These are phyloP conservation scores for Charanyca ferruginea DNA, from an alignment of 2,888 invertebrate species.

Conservation along the genomic window DNA sequence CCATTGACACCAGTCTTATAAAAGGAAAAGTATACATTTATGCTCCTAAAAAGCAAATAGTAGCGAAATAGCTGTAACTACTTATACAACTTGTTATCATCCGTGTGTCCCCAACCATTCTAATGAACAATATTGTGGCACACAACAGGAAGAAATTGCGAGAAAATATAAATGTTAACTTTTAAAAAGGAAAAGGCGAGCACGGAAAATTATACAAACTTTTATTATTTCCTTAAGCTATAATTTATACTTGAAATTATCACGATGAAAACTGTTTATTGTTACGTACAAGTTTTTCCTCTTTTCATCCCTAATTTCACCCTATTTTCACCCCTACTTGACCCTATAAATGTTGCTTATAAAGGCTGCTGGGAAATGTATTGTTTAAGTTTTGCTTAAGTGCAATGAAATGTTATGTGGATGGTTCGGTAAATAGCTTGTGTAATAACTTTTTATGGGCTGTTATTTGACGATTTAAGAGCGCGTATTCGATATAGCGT, in stretches of 20 bases:
- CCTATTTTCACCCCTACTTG: constrained; percentile 43
- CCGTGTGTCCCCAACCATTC: constrained; percentile 12
- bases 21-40: background rate
- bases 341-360: constrained; percentile 47
- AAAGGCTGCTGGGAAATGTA: constrained; percentile 30
- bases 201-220: constrained; percentile 53
- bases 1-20: background rate
- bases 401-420: constrained; percentile 18
- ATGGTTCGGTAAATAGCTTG: constrained; percentile 6
- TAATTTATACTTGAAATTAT: constrained; percentile 58
- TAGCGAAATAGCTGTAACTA: constrained; percentile 4
- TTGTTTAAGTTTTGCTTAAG: constrained; percentile 49
- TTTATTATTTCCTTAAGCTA: constrained; percentile 55
- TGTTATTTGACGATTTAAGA: background rate
- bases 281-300: constrained; percentile 41
- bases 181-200: constrained; percentile 54
- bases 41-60: background rate
- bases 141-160: constrained; percentile 11
- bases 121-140: constrained; percentile 41
- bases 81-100: constrained; percentile 17
- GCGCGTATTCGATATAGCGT: too few relatives aligned
- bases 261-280: constrained; percentile 49
- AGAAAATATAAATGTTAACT: constrained; percentile 49
- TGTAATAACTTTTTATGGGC: constrained; percentile 15
- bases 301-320: constrained; percentile 27